Conservation (phyloP, 2,113 vertebrate species). For the Dryoscopus gambensis region DNA sequence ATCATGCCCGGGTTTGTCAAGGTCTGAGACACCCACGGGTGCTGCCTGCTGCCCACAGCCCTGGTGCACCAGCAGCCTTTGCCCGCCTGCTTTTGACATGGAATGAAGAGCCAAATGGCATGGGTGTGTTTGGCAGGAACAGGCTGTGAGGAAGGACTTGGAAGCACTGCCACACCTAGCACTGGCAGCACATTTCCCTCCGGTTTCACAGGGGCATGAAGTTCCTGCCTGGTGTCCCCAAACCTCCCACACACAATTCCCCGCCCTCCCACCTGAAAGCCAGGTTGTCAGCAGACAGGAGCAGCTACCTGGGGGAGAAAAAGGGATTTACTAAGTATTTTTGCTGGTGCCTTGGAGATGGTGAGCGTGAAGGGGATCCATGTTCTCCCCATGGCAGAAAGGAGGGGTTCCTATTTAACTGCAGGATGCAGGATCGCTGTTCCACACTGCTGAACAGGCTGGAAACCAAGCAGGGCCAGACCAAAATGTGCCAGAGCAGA, state of each 20-base stretch:
- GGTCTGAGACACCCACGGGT: not conserved
- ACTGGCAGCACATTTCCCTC: not conserved
- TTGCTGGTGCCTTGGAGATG: not conserved
- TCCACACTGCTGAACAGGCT: not conserved
- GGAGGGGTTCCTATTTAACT: not conserved
- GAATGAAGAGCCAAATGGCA: not conserved
- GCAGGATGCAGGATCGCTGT: not conserved
- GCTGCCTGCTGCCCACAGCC: not conserved
- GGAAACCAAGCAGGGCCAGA: not conserved
- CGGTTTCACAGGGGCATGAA: not conserved
- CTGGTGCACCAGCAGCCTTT: not conserved
- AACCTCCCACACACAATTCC: accelerated
- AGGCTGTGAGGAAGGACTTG: not conserved
- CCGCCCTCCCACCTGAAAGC: not conserved
- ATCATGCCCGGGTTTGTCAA: not conserved
- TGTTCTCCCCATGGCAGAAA: accelerated
- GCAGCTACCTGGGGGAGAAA: accelerated
- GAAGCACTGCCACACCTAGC: not conserved
- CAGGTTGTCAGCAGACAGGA: not conserved
- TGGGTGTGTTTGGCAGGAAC: not conserved
- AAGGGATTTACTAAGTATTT: not conserved
- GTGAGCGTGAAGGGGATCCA: accelerated
- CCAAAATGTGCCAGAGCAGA: not conserved
- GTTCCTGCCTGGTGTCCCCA: not conserved
- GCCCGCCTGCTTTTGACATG: accelerated